Evolutionary conservation across 2,797 vertebrate species (phyloP).

Genomic region (Sardinella longiceps): DNA sequence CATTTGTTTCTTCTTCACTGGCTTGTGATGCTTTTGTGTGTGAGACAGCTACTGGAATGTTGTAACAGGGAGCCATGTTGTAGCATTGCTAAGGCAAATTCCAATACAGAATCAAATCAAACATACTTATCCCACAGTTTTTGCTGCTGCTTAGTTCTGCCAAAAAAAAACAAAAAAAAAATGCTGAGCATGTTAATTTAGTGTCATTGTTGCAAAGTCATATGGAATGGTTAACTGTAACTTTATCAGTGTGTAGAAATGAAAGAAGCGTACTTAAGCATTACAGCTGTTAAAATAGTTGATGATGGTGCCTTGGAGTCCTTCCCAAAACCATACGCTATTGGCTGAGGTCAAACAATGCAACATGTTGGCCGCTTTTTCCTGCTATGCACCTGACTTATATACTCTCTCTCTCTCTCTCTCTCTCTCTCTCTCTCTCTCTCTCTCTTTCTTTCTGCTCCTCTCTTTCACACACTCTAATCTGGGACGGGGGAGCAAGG

Average conservation of each 20-base stretch:
- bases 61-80: neutral
- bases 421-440: slow-evolving; percentile 19
- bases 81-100: neutral
- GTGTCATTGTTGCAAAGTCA: neutral
- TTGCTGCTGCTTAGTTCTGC: slow-evolving; percentile 47
- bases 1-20: slow-evolving; percentile 18
- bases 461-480: slow-evolving; percentile 15
- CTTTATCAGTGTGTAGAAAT: neutral
- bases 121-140: neutral
- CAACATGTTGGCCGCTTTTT: slow-evolving; percentile 22
- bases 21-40: slow-evolving; percentile 1
- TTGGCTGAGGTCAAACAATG: slow-evolving; percentile 26
- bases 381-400: slow-evolving; percentile 26
- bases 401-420: slow-evolving; percentile 1
- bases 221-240: neutral
- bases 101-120: neutral
- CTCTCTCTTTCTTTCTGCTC: neutral
- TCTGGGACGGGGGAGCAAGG: neutral
- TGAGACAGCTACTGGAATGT: slow-evolving; percentile 10
- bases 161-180: neutral
- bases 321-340: neutral
- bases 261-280: neutral
- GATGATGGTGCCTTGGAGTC: neutral
- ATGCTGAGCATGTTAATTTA: no score
- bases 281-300: slow-evolving; percentile 22